Conservation (phyloP, 2,797 vertebrate genomes). For the Tokudaia muenninki region DNA sequence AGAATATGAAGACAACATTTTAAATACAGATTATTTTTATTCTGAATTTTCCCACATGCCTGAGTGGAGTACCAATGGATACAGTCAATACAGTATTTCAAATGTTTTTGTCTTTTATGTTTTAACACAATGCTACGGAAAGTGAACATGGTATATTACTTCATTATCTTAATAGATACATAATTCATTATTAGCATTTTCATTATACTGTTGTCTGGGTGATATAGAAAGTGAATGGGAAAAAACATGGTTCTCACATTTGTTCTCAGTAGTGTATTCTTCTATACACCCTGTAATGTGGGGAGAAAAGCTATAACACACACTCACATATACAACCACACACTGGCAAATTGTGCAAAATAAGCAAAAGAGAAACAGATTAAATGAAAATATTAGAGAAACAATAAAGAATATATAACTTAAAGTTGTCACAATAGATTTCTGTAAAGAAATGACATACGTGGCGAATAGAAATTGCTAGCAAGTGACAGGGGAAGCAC, state of each 20-base stretch:
- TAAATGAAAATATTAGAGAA: neutral
- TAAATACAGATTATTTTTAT: neutral
- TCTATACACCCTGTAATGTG: neutral
- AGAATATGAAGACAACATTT: neutral
- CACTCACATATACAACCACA: neutral
- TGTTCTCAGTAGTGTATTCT: neutral
- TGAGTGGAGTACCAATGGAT: neutral
- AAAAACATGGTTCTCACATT: neutral
- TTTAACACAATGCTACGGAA: neutral
- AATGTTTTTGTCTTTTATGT: neutral
- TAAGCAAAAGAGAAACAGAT: neutral
- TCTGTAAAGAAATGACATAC: neutral
- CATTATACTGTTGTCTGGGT: neutral
- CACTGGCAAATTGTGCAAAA: neutral
- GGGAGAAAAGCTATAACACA: neutral
- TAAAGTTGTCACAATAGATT: slow-evolving; percentile 2
- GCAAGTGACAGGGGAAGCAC: neutral
- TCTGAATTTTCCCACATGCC: neutral
- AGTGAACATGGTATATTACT: neutral
- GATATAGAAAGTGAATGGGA: neutral
- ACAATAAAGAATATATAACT: neutral
- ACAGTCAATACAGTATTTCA: neutral
- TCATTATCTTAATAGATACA: neutral
- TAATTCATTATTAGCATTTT: slow-evolving; percentile 7
- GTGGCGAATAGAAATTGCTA: neutral